Percentiles rank a stretch among this genome's conserved stretches.
Evolutionary conservation across 2,888 invertebrate species (phyloP).

Genomic region (Brachylomia viminalis): DNA sequence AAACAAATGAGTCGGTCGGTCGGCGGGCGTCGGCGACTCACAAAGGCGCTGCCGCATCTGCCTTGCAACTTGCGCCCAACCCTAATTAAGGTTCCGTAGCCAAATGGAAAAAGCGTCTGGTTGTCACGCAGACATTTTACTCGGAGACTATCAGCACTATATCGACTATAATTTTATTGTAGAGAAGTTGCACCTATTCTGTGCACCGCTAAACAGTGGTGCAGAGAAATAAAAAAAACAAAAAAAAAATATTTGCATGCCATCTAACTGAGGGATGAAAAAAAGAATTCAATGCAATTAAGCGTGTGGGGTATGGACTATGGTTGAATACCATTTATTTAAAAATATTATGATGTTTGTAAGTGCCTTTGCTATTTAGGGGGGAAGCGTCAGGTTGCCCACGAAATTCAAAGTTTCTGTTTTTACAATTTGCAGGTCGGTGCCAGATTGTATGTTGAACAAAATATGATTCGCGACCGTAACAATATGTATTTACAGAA

Average conservation of each 20-base stretch:
- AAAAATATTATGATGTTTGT: no score
- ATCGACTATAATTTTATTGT: not conserved
- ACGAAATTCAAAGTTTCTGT: no score
- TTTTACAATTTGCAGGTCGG: no score
- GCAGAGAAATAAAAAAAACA: not conserved
- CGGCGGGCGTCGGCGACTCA: conserved; percentile 68
- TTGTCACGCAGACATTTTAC: not conserved
- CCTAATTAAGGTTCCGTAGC: not conserved
- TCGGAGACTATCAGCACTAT: not conserved
- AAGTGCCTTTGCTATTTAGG: no score
- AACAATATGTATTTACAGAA: no score
- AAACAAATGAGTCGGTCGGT: conserved; percentile 84
- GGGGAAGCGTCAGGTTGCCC: no score
- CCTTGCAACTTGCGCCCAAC: not conserved
- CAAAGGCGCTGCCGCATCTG: conserved; percentile 80
- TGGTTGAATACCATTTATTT: not conserved
- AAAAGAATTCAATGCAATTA: not conserved
- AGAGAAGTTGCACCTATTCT: not conserved
- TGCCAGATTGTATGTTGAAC: no score
- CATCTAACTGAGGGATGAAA: not conserved
- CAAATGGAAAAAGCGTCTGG: not conserved
- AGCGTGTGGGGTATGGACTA: not conserved
- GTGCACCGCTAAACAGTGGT: not conserved
- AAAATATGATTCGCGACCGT: no score
- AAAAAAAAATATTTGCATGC: not conserved